Evolutionary conservation across 2,797 vertebrate genomes (phyloP), one percentile per base, ranked within the genome.

Genomic region (Muscicapa striata): DNA sequence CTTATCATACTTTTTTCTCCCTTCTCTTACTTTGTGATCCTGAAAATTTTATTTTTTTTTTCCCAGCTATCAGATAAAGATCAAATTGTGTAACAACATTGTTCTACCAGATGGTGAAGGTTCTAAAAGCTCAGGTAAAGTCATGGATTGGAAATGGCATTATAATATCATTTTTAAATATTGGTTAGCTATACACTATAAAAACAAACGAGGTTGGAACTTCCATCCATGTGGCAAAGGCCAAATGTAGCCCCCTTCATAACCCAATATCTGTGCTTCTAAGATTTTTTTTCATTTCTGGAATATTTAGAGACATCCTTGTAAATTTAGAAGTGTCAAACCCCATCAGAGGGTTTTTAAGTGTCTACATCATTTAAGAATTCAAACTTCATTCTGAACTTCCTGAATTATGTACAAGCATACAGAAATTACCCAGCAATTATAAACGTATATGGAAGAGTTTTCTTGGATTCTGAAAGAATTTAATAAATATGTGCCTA

Each of bases 1-100:
- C 5, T 43, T 62, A 4, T 26, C 26, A 2, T 36, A 49, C 14
- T 3, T 72, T 49, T 48, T 66, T 1, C 18, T 3, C 2, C 6
- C 7, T 67, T 89, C 30, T 13, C 19, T 61, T 67, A 24, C 20
- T 69, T 19, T 22, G 10, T 80, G n/a, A 45, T 32, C 18, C 7
- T 57, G 11, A 4, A 24, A 7, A 12, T 18, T 22, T 18, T 22
- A 22, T 1, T 15, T 12, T 43, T 64, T 66, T 68, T 43, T 55
- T 11, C 20, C 41, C n/a, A n/a, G 13, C 4, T 48, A 34, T 22
- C 15, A 29, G 9, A 17, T 49, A 66, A 72, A 54, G 9, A 11
- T 36, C 32, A 58, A 64, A 83, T 20, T 48, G 11, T 46, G 13
- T 26, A 61, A 52, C 18, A 64, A 52, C 18, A 11, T 10, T 46